A percentile compares a stretch with the other conserved stretches of the same genome.
phyloP scores from a whole-genome alignment of 2,113 vertebrate species.

The Ophthalmolycus amberensis region DNA sequence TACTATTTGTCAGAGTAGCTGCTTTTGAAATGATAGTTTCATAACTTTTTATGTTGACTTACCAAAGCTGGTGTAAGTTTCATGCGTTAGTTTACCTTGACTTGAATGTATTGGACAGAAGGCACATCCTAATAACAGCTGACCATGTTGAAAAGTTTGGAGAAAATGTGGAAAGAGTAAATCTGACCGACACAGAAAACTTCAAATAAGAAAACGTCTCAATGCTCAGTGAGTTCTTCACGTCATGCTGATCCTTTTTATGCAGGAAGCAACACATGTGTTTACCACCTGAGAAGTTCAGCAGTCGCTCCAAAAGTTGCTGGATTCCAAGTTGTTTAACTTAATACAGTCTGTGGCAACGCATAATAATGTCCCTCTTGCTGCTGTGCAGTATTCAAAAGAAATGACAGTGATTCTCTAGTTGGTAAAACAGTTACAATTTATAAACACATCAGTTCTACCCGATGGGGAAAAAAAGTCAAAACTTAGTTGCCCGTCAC shows the following conservation, averaged over 20 bases:
- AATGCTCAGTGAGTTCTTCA: neutral
- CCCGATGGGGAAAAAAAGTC: neutral
- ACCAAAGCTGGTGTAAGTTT: neutral
- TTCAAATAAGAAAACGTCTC: neutral
- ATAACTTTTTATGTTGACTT: neutral
- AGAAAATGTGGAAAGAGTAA: neutral
- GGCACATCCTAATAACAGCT: neutral
- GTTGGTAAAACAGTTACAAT: neutral
- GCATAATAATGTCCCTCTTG: neutral
- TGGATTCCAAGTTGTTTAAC: neutral
- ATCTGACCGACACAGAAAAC: neutral
- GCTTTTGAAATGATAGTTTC: too few relatives aligned
- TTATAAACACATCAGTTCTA: neutral
- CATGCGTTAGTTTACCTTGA: neutral
- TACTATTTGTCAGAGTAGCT: neutral
- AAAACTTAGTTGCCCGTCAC: neutral
- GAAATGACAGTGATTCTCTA: neutral
- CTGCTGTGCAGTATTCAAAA: neutral
- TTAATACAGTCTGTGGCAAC: neutral
- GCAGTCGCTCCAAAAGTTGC: conserved; percentile 15
- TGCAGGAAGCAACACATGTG: conserved; percentile 9
- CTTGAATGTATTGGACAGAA: neutral
- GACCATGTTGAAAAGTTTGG: neutral
- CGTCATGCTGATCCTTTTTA: neutral
- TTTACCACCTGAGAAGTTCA: conserved; percentile 18